A percentile compares a stretch with the other conserved stretches of the same genome.
phyloP scores from a whole-genome alignment of 2,888 invertebrate genomes.

The Phyllotreta striolata region DNA sequence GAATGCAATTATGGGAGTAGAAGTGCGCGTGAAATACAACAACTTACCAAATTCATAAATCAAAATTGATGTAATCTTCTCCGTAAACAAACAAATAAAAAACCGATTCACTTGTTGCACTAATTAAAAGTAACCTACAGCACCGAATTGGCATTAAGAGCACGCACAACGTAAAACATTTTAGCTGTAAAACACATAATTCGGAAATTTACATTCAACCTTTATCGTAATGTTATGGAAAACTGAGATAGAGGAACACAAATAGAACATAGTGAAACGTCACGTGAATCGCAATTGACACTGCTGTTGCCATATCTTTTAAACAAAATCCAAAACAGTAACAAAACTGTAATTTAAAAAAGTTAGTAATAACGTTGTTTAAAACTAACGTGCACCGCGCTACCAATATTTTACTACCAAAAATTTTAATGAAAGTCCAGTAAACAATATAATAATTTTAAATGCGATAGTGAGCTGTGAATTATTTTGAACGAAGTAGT shows the following conservation, averaged over 20 bases:
- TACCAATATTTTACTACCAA: no score
- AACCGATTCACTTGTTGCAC: constrained; percentile 24
- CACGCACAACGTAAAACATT: constrained; percentile 29
- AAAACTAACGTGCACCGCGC: neutral
- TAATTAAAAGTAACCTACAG: neutral
- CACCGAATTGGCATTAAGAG: constrained; percentile 31
- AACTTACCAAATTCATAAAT: constrained; percentile 27
- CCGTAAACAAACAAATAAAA: constrained; percentile 33
- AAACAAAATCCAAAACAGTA: no score
- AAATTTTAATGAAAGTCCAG: no score
- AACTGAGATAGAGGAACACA: constrained; percentile 49
- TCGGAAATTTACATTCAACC: constrained; percentile 45
- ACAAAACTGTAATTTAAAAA: neutral
- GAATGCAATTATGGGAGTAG: neutral
- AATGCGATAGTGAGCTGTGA: neutral
- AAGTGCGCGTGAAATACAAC: neutral
- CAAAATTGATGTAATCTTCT: constrained; percentile 13
- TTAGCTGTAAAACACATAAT: constrained; percentile 29
- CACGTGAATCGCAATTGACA: constrained; percentile 44
- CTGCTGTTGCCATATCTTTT: constrained; percentile 9
- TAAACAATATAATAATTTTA: no score
- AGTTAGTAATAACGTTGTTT: neutral
- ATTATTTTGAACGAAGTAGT: neutral
- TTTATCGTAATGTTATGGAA: constrained; percentile 47
- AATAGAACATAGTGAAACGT: constrained; percentile 47